These are phyloP conservation scores for Spondyliosoma cantharus DNA, from an alignment of 2,797 vertebrate genomes.

Conservation along the genomic window DNA sequence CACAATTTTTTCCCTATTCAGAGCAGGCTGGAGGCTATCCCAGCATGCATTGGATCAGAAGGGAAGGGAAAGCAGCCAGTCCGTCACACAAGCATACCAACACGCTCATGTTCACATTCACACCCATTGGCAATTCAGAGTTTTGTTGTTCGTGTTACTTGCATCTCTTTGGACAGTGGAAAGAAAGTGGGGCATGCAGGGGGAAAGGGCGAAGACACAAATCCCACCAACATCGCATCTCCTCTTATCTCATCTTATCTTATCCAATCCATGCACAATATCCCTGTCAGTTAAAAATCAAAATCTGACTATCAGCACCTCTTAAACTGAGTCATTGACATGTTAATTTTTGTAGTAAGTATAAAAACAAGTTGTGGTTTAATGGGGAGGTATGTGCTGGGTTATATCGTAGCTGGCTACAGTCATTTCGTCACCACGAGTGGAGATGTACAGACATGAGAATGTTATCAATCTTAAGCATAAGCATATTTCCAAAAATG, in stretches of 20 bases:
- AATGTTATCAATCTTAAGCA: not conserved
- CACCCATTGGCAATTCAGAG: constrained; percentile 27
- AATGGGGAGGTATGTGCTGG: not conserved
- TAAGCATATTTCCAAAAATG: not conserved
- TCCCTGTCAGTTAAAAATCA: not conserved
- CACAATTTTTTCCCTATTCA: constrained; percentile 33
- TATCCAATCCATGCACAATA: not conserved
- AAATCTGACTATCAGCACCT: not conserved
- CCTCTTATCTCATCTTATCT: too few species aligned
- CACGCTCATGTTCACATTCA: constrained; percentile 46
- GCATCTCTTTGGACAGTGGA: constrained; percentile 34
- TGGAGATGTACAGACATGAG: not conserved
- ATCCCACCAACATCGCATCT: not conserved
- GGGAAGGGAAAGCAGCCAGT: constrained; percentile 35
- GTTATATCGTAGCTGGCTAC: not conserved
- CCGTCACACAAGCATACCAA: constrained; percentile 46
- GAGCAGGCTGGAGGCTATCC: constrained; percentile 44
- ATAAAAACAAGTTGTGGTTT: not conserved
- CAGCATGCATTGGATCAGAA: constrained; percentile 34
- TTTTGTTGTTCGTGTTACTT: constrained; percentile 41
- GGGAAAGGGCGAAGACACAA: constrained; percentile 3
- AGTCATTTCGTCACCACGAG: not conserved
- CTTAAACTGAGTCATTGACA: not conserved
- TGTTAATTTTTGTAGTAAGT: not conserved
- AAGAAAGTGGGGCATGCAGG: constrained; percentile 30